phyloP scores from a whole-genome alignment of 2,797 vertebrate genomes.

The Acomys russatus region DNA sequence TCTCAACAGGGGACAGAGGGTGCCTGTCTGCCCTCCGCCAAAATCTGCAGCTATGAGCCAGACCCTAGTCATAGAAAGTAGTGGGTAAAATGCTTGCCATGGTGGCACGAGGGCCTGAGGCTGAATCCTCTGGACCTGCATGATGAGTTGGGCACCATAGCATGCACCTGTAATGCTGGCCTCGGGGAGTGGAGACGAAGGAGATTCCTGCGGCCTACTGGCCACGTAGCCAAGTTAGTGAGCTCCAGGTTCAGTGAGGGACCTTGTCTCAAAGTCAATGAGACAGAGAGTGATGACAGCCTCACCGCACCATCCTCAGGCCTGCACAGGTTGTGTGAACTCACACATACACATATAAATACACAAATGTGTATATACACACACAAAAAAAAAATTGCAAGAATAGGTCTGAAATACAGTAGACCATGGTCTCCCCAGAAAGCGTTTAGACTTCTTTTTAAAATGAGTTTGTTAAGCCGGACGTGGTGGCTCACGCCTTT shows the following conservation, averaged over 20 bases:
- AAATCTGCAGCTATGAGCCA: not conserved
- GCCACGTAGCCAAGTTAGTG: not conserved
- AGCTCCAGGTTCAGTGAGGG: not conserved
- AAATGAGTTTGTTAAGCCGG: not conserved
- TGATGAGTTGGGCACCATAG: not conserved
- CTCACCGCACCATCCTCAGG: not conserved
- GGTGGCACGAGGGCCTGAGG: too few relatives aligned
- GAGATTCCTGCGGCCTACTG: not conserved
- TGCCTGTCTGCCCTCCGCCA: not conserved
- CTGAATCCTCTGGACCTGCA: not conserved
- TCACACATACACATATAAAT: not conserved
- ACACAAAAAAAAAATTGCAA: slow-evolving; percentile 6
- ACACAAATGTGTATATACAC: not conserved
- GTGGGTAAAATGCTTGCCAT: not conserved
- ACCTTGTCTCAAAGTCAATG: not conserved
- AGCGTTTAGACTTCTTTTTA: not conserved
- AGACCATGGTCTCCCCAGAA: slow-evolving; percentile 14
- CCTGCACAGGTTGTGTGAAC: not conserved
- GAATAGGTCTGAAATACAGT: slow-evolving; percentile 29
- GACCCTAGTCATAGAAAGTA: not conserved
- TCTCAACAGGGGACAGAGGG: slow-evolving; percentile 4
- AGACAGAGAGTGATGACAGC: not conserved
- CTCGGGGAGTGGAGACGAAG: not conserved
- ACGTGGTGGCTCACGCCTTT: too few relatives aligned
- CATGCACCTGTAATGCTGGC: not conserved